Evolutionary conservation across 1,140 invertebrate genomes (phyloP), one percentile per base, ranked within the genome.

Genomic region (Mya arenaria): DNA sequence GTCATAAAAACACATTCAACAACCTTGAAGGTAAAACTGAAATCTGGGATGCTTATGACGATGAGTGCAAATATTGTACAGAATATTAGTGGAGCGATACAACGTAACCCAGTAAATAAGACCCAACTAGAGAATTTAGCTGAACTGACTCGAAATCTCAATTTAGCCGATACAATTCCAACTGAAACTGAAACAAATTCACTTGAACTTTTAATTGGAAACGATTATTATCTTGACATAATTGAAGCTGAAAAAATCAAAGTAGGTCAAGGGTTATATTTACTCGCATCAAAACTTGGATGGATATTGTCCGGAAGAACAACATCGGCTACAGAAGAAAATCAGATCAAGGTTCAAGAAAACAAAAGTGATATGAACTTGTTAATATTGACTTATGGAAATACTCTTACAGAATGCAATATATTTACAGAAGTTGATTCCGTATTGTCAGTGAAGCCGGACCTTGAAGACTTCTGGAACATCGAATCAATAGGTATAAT

Each of bases 381-480:
- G 71, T 56, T 60, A 25, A 60, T 74, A 10, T 13, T 74, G 28
- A 60, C 15, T 25, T 25, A 74, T 55, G 71, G 56, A 1, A 41
- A 60, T n/a, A 36, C 39, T 56, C 36, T 74, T 19, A 34, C 3
- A 6, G 17, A 39, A 2, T 39, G 13, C 19, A n/a, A 74, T 1
- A 4, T 55, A 55, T 55, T 39, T 2, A 1, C 30, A 60, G 19
- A 34, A 1, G n/a, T 74, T 19, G 71, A 74, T 60, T 23, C 28
- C 2, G 41, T 41, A 13, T 30, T 60, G 34, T 5, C 5, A 28
- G 39, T 37, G 17, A 74, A 74, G 62, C 71, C 71, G 41, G 23
- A 60, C 62, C 32, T 74, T 15, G 55, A 58, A 6, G 56, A 78
- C n/a, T 84, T 84, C 32, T 84, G 74, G 66, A 78, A 84, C 19